Evolutionary conservation across 2,888 invertebrate genomes (phyloP).

Genomic region (Lamellibrachia columna): DNA sequence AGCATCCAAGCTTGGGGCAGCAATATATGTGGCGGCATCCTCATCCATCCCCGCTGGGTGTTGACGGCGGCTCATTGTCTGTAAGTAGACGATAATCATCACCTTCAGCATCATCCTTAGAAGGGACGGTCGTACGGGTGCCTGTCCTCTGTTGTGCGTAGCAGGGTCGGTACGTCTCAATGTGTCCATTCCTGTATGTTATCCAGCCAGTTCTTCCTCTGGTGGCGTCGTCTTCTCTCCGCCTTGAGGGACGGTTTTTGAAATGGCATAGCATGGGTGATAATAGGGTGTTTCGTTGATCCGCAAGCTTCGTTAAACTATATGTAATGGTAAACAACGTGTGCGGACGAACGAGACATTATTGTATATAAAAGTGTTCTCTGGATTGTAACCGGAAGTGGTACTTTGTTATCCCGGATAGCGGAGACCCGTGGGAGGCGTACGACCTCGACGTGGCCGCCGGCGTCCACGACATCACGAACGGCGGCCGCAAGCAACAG

Average conservation of each 20-base stretch:
- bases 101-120: background rate
- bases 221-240: no score
- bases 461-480: background rate
- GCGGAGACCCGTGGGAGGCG: background rate
- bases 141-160: no score
- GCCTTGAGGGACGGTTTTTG: no score
- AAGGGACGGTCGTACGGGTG: background rate
- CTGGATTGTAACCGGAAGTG: background rate
- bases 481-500: background rate
- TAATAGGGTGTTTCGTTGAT: no score
- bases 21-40: background rate
- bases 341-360: no score
- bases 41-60: background rate
- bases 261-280: no score
- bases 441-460: background rate
- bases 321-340: no score
- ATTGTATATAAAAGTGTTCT: no score
- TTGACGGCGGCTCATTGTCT: slow-evolving; percentile 10
- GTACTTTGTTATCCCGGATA: background rate
- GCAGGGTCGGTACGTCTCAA: no score
- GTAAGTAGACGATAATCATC: background rate
- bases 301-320: no score
- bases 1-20: slow-evolving; percentile 3
- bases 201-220: no score
- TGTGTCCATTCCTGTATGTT: no score